Conservation (phyloP, 1,140 invertebrate genomes). For the Heliconius melpomene region DNA sequence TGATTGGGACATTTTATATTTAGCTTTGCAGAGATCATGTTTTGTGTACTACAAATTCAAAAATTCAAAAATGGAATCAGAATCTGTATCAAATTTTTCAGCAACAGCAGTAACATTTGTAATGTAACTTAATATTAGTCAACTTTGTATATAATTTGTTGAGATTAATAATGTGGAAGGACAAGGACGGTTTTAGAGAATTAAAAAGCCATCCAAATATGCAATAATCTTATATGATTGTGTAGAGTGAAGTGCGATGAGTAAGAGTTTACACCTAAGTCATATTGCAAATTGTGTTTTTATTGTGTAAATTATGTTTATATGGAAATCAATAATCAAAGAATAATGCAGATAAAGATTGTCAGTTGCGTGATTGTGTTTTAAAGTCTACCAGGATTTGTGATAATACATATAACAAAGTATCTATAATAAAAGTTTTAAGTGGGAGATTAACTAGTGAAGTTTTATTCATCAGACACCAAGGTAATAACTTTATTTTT, state of each 20-base stretch:
- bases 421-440: slow-evolving; percentile 83
- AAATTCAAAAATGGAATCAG: slow-evolving; percentile 39
- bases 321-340: slow-evolving; percentile 79
- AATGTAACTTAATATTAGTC: slow-evolving; percentile 78
- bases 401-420: slow-evolving; percentile 83
- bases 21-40: slow-evolving; percentile 40
- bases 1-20: slow-evolving; percentile 47
- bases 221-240: slow-evolving; percentile 78
- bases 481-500: slow-evolving; percentile 66
- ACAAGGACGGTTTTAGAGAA: slow-evolving; percentile 73
- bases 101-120: slow-evolving; percentile 58
- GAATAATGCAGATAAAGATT: slow-evolving; percentile 74
- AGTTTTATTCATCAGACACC: slow-evolving; percentile 76
- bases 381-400: slow-evolving; percentile 83
- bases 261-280: slow-evolving; percentile 75
- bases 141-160: slow-evolving; percentile 80
- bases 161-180: slow-evolving; percentile 75
- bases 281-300: slow-evolving; percentile 73
- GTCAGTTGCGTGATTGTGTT: slow-evolving; percentile 82
- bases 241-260: slow-evolving; percentile 76
- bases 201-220: slow-evolving; percentile 79
- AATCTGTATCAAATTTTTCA: slow-evolving; percentile 58
- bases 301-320: slow-evolving; percentile 80
- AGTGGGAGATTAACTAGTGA: slow-evolving; percentile 80
- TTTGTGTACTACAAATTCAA: not conserved